These are phyloP conservation scores for Thalpophila matura DNA, from an alignment of 2,888 invertebrate genomes.

Conservation along the genomic window DNA sequence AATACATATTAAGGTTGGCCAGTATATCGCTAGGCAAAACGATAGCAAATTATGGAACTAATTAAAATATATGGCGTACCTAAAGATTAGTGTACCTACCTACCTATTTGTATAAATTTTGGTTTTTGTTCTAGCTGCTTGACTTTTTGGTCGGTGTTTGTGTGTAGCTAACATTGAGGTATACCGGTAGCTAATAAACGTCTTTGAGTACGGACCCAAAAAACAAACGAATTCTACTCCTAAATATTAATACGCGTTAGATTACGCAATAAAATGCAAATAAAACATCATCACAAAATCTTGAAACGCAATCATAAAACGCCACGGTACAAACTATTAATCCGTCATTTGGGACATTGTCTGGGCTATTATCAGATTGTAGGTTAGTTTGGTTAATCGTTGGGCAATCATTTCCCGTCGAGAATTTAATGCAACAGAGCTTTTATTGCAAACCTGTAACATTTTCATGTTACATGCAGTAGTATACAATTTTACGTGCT, in stretches of 20 bases:
- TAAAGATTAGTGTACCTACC: too few relatives aligned
- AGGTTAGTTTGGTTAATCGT: conserved; percentile 56
- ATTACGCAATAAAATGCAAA: conserved; percentile 5
- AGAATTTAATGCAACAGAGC: conserved; percentile 37
- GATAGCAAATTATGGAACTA: too few relatives aligned
- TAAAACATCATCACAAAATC: conserved; percentile 16
- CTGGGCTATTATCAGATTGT: conserved; percentile 48
- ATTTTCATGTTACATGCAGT: neutral
- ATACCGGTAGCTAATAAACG: neutral
- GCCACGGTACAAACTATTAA: conserved; percentile 3
- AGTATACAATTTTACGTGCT: too few relatives aligned
- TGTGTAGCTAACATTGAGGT: too few relatives aligned
- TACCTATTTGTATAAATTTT: too few relatives aligned
- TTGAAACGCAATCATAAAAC: conserved; percentile 43
- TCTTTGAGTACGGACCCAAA: neutral
- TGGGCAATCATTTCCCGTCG: conserved; percentile 50
- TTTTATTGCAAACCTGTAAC: conserved; percentile 43
- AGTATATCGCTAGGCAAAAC: too few relatives aligned
- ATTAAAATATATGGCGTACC: too few relatives aligned
- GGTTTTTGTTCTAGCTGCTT: too few relatives aligned
- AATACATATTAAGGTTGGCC: too few relatives aligned
- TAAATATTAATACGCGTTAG: neutral
- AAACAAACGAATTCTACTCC: neutral
- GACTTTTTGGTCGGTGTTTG: too few relatives aligned
- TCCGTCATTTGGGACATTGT: conserved; percentile 56